A percentile compares a stretch with the other conserved stretches of the same genome.
Conservation (phyloP, 2,888 invertebrate genomes). For the Eurytoma adleriae region DNA sequence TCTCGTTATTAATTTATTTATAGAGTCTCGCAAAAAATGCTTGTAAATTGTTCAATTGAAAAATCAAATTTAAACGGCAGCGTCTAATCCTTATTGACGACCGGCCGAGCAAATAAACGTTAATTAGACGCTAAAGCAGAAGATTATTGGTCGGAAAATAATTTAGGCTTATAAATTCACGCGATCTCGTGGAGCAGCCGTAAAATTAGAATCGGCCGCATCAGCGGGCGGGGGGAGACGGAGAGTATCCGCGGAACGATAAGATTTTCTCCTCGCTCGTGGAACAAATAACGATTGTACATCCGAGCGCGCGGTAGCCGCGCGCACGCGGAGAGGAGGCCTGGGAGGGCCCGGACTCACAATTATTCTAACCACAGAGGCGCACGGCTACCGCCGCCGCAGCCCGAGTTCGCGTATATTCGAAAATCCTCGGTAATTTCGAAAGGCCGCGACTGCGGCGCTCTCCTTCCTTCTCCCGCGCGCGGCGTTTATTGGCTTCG, state of each 20-base stretch:
- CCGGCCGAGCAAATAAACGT: too few species aligned
- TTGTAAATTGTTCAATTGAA: too few species aligned
- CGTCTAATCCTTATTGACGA: too few species aligned
- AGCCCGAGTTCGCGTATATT: slow-evolving; percentile 39
- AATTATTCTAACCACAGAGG: slow-evolving; percentile 56
- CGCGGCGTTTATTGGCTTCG: slow-evolving; percentile 37
- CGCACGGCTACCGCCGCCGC: slow-evolving; percentile 11
- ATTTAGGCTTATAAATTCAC: slow-evolving; percentile 43
- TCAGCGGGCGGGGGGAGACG: background rate
- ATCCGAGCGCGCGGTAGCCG: background rate
- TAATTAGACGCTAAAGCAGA: too few species aligned
- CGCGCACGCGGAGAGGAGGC: background rate
- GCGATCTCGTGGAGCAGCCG: slow-evolving; percentile 25
- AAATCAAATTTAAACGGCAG: too few species aligned
- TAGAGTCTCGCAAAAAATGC: too few species aligned
- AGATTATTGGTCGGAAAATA: slow-evolving; percentile 1
- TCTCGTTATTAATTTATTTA: too few species aligned
- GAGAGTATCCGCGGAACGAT: slow-evolving; percentile 26
- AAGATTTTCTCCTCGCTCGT: slow-evolving; percentile 40
- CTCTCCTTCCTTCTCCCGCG: background rate
- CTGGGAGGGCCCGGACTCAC: slow-evolving; percentile 32
- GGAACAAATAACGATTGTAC: slow-evolving; percentile 44
- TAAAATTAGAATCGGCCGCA: slow-evolving; percentile 26
- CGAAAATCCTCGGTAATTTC: slow-evolving; percentile 56
- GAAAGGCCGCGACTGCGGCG: slow-evolving; percentile 43